Conservation (phyloP, 2,113 vertebrate species). For the Prietella phreatophila region DNA sequence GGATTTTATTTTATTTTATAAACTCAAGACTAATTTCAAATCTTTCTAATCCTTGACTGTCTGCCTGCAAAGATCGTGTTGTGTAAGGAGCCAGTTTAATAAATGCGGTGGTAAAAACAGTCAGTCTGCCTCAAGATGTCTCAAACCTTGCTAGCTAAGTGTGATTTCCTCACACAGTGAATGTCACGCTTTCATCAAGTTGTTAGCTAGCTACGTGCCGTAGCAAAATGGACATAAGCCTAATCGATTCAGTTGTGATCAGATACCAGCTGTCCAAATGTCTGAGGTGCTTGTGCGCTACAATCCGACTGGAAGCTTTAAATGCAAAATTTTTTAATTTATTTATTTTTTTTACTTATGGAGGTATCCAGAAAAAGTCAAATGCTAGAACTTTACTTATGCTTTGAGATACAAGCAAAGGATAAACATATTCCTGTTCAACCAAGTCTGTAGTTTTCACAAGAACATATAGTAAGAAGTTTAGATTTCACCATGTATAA, state of each 20-base stretch:
- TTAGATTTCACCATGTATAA: no score
- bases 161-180: background rate
- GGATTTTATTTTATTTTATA: background rate
- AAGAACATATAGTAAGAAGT: background rate
- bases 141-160: background rate
- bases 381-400: background rate
- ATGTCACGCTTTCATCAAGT: background rate
- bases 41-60: background rate
- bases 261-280: background rate
- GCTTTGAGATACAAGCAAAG: background rate
- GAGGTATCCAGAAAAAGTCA: background rate
- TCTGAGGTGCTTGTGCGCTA: background rate
- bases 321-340: background rate
- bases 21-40: background rate
- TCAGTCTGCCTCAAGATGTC: constrained; percentile 18
- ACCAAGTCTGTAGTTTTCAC: background rate
- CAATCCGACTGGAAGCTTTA: background rate
- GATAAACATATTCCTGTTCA: background rate
- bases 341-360: background rate
- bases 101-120: constrained; percentile 8
- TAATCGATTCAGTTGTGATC: constrained; percentile 14
- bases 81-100: background rate
- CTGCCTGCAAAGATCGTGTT: background rate
- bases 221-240: constrained; percentile 12
- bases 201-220: background rate